Evolutionary conservation across 2,888 invertebrate species (phyloP), one percentile per base, ranked within the genome.

Genomic region (Sycophila texana): DNA sequence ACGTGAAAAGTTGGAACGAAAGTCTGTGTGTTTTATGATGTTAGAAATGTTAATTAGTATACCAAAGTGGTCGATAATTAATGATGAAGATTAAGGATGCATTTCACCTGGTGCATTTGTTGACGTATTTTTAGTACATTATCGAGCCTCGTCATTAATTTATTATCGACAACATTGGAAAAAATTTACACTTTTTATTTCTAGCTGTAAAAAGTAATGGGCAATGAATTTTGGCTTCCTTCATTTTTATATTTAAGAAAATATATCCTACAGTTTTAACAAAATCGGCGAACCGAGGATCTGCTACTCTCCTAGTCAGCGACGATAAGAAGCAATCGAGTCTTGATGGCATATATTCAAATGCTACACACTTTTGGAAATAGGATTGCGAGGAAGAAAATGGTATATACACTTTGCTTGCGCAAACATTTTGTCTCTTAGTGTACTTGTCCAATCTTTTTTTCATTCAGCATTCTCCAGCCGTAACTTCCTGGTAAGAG

Each of bases 391-490:
- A 58, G 20, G 20, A 22, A 58, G 20, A 57, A 18, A 57, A 16
- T 4, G 1, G 3, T 57, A 0, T n/a, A 12, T 18, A 10, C 0
- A 12, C n/a, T 13, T 13, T 57, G 12, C 20, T 18, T 13, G 18
- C 20, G 10, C 14, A 2, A 30, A 18, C 47, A 39, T 63, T 63
- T 39, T 63, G 39, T 47, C 39, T n/a, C 60, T 60, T 2, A 4
- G n/a, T 63, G n/a, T 39, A 39, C 39, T 16, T 13, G 14, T 49
- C 53, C 14, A 47, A 51, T 12, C 47, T 12, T 4, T 55, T 73
- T 73, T 74, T 76, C 63, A 68, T 61, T 61, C 26, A n/a, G 39
- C 39, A 55, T 63, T 76, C 70, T n/a, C 22, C 55, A 57, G 47
- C 58, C 65, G 22, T 58, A 39, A 61, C 57, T 18, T 26, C 5